A percentile compares a stretch with the other conserved stretches of the same genome.
phyloP scores from a whole-genome alignment of 2,113 vertebrate species.

The Dromiciops gliroides region DNA sequence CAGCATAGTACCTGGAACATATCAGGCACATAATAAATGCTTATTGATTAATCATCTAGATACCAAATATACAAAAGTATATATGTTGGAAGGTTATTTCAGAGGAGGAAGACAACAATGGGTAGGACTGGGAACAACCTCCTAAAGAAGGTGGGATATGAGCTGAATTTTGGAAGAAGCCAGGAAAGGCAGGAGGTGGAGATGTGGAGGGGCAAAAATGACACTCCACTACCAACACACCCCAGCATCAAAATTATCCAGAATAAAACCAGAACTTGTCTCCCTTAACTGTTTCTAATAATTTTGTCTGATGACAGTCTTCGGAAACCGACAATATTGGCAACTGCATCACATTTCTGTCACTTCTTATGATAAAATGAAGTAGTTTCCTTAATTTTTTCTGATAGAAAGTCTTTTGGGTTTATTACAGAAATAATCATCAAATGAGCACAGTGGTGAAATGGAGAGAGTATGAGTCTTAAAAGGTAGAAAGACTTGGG shows the following conservation, averaged over 20 bases:
- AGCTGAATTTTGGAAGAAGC: not conserved
- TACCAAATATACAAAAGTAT: not conserved
- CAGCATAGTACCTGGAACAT: not conserved
- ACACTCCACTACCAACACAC: not conserved
- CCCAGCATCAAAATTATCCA: not conserved
- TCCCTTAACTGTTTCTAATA: not conserved
- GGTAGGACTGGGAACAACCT: not conserved
- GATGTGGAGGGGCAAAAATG: not conserved
- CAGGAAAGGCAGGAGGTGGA: not conserved
- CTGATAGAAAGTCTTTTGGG: slow-evolving; percentile 44
- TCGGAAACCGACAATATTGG: slow-evolving; percentile 9
- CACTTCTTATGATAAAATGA: slow-evolving; percentile 45
- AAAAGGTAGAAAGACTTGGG: not conserved
- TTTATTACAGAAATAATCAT: slow-evolving; percentile 59
- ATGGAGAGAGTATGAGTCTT: not conserved
- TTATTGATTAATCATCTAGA: not conserved
- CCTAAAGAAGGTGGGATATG: not conserved
- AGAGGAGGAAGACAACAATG: not conserved
- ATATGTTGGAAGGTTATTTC: not conserved
- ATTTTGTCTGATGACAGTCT: not conserved
- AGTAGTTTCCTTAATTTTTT: slow-evolving; percentile 49
- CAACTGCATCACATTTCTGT: not conserved
- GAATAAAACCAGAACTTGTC: not conserved
- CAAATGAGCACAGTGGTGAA: not conserved
- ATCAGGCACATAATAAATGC: not conserved